Evolutionary conservation across 2,797 vertebrate species (phyloP).

Genomic region (Nasua narica): DNA sequence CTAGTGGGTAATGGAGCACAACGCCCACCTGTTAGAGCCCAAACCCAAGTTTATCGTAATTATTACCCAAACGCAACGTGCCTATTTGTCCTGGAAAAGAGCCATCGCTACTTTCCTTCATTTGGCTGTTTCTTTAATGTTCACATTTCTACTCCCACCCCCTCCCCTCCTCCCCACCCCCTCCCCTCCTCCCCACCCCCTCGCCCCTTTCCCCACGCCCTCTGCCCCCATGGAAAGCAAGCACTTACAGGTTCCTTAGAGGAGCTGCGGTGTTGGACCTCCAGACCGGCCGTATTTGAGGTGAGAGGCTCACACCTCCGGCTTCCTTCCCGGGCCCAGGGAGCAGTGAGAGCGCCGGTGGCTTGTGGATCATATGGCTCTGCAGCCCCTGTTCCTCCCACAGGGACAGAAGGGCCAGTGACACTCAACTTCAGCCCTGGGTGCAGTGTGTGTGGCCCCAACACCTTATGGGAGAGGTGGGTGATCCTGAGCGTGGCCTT

Average conservation of each 20-base stretch:
- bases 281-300: not conserved
- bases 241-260: not conserved
- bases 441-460: not conserved
- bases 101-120: not conserved
- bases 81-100: not conserved
- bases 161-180: too few species aligned
- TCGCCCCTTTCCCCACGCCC: too few species aligned
- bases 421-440: not conserved
- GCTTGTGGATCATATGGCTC: not conserved
- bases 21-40: not conserved
- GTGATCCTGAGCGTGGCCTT: not conserved
- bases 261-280: not conserved
- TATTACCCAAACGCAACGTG: not conserved
- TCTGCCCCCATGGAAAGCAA: not conserved
- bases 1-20: not conserved
- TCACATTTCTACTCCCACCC: not conserved
- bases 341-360: not conserved
- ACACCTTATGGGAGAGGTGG: not conserved
- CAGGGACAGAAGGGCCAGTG: not conserved
- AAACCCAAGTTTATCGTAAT: not conserved
- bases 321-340: not conserved
- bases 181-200: too few species aligned
- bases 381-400: not conserved
- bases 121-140: not conserved
- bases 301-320: not conserved